These are phyloP conservation scores for Todiramphus chloris DNA, from an alignment of 2,113 vertebrate genomes.

Conservation along the genomic window DNA sequence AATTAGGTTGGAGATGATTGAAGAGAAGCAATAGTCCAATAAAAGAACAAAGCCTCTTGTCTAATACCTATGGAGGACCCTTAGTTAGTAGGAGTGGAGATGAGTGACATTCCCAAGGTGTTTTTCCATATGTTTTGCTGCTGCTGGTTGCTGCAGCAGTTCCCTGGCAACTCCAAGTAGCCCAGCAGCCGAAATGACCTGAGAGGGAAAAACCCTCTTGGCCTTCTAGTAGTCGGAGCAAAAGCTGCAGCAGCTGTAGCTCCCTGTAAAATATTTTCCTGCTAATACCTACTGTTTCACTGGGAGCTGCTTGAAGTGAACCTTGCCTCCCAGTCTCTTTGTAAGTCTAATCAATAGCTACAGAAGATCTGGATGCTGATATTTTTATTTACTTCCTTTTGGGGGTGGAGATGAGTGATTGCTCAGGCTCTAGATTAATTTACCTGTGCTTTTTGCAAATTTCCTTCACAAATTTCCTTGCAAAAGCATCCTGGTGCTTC, in stretches of 20 bases:
- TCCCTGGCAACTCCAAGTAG: background rate
- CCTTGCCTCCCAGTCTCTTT: background rate
- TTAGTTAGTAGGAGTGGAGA: background rate
- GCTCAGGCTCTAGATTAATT: background rate
- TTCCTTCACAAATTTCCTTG: background rate
- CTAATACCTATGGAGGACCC: too few species aligned
- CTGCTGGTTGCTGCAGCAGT: background rate
- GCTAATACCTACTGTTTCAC: background rate
- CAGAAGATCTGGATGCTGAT: background rate
- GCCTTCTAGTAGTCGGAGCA: background rate
- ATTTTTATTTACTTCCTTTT: background rate
- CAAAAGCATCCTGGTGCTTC: background rate
- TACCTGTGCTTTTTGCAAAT: background rate
- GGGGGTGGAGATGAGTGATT: too few species aligned
- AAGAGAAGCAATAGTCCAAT: background rate
- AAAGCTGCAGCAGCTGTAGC: background rate
- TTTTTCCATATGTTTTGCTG: background rate
- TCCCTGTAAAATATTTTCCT: background rate
- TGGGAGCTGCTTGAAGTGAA: background rate
- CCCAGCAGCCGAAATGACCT: background rate
- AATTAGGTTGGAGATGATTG: background rate
- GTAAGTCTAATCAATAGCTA: background rate
- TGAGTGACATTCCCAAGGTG: background rate
- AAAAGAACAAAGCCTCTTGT: background rate
- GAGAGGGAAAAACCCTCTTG: background rate